Evolutionary conservation across 2,797 vertebrate genomes (phyloP).

Genomic region (Cuculus canorus): DNA sequence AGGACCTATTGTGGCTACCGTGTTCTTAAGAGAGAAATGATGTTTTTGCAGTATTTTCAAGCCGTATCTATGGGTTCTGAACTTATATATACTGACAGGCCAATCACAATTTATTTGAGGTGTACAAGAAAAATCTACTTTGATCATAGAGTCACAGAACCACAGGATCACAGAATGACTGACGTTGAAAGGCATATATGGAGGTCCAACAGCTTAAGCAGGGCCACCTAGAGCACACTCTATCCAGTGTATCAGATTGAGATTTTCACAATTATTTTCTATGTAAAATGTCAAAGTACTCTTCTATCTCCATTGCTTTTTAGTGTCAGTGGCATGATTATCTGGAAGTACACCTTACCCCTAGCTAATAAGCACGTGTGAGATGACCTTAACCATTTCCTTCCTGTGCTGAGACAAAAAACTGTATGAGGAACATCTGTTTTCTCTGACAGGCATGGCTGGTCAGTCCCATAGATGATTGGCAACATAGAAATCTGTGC

Average conservation of each 20-base stretch:
- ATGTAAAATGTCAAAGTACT: background rate
- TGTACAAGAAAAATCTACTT: background rate
- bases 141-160: background rate
- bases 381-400: background rate
- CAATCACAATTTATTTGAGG: background rate
- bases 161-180: background rate
- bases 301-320: background rate
- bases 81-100: background rate
- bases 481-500: background rate
- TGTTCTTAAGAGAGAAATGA: background rate
- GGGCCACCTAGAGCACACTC: background rate
- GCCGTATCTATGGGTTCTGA: background rate
- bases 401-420: background rate
- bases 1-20: background rate
- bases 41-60: background rate
- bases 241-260: background rate
- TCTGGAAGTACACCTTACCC: background rate
- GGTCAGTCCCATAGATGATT: background rate
- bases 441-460: background rate
- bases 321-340: background rate
- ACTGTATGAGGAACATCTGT: background rate
- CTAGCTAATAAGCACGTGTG: background rate
- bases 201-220: background rate
- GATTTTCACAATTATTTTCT: background rate
- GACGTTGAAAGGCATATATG: background rate